A percentile compares a stretch with the other conserved stretches of the same genome.
Evolutionary conservation across 2,888 invertebrate species (phyloP).

Genomic region (Himalopsyche japonica): DNA sequence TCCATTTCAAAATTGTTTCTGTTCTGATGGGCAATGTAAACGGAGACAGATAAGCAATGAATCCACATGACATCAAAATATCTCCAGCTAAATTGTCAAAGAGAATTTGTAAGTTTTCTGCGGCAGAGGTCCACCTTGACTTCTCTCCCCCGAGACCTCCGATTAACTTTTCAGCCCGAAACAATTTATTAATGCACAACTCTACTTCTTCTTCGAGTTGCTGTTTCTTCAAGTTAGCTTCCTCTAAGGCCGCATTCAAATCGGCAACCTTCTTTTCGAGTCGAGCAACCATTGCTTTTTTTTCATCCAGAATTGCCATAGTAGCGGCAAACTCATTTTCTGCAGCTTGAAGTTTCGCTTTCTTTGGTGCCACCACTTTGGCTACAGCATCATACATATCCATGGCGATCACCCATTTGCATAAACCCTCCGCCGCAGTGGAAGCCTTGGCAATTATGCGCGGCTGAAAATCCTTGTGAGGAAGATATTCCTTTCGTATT

Average conservation of each 20-base stretch:
- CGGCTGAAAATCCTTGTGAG: constrained; percentile 79
- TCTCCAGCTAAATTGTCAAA: constrained; percentile 88
- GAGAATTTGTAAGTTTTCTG: constrained; percentile 71
- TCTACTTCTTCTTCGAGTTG: constrained; percentile 74
- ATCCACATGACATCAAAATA: constrained; percentile 83
- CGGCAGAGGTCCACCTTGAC: constrained; percentile 79
- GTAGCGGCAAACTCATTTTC: constrained; percentile 81
- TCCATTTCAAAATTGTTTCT: constrained; percentile 71
- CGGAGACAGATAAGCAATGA: constrained; percentile 88
- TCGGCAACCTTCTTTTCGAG: constrained; percentile 77
- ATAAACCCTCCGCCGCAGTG: constrained; percentile 90
- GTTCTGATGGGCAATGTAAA: constrained; percentile 73
- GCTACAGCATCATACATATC: constrained; percentile 85
- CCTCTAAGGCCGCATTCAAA: constrained; percentile 69
- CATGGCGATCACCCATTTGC: constrained; percentile 90
- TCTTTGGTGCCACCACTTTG: constrained; percentile 83
- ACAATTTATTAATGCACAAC: constrained; percentile 81
- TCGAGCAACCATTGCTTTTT: constrained; percentile 75
- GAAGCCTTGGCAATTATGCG: constrained; percentile 84
- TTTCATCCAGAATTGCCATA: constrained; percentile 83
- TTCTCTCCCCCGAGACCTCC: constrained; percentile 88
- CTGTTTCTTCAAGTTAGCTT: constrained; percentile 68
- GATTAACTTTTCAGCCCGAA: constrained; percentile 85
- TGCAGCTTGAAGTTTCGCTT: constrained; percentile 76
- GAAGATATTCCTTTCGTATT: constrained; percentile 74